phyloP scores from a whole-genome alignment of 2,113 vertebrate species.

The Cynocephalus volans region DNA sequence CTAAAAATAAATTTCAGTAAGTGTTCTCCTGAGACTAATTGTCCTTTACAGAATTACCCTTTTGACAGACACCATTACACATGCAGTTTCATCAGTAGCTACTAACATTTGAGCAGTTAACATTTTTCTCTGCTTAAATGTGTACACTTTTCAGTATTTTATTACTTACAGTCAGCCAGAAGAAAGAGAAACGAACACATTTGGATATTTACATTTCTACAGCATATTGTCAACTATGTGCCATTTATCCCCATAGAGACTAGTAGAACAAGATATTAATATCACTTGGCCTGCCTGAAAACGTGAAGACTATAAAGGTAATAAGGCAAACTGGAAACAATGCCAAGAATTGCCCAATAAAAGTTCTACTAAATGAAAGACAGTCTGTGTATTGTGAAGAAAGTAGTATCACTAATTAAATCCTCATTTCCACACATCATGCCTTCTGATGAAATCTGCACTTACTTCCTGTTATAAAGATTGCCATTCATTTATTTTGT shows the following conservation, averaged over 20 bases:
- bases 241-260: conserved; percentile 57
- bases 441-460: neutral
- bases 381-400: neutral
- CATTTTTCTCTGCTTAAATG: conserved; percentile 74
- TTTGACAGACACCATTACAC: conserved; percentile 74
- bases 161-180: conserved; percentile 64
- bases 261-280: conserved; percentile 50
- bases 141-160: conserved; percentile 78
- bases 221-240: conserved; percentile 17
- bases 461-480: neutral
- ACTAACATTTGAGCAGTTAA: conserved; percentile 75
- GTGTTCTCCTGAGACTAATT: conserved; percentile 79
- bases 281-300: neutral
- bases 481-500: neutral
- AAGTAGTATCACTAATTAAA: neutral
- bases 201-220: conserved; percentile 58
- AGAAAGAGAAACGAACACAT: conserved; percentile 63
- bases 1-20: conserved; percentile 77
- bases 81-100: conserved; percentile 77
- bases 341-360: neutral
- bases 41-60: conserved; percentile 73
- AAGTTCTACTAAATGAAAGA: neutral
- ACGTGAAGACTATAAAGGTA: conserved; percentile 42
- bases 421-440: neutral
- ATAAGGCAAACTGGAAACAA: conserved; percentile 32